Conservation (phyloP, 30 jellyfish, hydroid and myxozoan genomes). For the Hydractinia symbiolongicarpus region DNA sequence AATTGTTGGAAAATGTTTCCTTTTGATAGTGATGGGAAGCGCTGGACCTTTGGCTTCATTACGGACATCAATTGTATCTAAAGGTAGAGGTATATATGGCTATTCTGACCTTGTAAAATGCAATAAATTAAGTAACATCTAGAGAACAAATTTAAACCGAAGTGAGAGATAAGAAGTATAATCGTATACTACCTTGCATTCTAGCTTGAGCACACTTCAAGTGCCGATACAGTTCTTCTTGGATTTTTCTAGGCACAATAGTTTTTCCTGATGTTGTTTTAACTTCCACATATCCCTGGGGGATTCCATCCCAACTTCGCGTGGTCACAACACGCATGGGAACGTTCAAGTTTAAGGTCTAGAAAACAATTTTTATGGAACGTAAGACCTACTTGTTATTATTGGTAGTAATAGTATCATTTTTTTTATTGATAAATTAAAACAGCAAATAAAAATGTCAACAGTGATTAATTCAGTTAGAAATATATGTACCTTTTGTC, state of each 20-base stretch:
- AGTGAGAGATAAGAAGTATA: background rate
- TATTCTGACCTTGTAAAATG: background rate
- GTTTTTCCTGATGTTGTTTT: background rate
- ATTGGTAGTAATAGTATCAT: no score
- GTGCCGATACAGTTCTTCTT: background rate
- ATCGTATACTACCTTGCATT: background rate
- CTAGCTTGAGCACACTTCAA: background rate
- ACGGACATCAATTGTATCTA: background rate
- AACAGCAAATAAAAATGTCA: no score
- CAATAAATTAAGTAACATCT: background rate
- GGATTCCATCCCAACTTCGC: background rate
- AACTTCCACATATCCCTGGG: constrained; percentile 1
- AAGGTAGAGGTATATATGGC: background rate
- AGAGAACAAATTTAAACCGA: background rate
- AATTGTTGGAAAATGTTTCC: background rate
- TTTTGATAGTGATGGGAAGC: background rate
- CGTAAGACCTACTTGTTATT: background rate
- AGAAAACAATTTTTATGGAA: background rate
- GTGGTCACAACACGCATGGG: background rate
- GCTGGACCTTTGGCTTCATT: constrained; percentile 12
- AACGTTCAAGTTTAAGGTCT: background rate
- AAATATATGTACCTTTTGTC: no score
- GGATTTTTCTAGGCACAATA: background rate
- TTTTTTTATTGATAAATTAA: no score
- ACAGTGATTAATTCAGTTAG: no score